These are phyloP conservation scores for Oryzias sinensis DNA, from an alignment of 2,797 vertebrate species.

Conservation along the genomic window DNA sequence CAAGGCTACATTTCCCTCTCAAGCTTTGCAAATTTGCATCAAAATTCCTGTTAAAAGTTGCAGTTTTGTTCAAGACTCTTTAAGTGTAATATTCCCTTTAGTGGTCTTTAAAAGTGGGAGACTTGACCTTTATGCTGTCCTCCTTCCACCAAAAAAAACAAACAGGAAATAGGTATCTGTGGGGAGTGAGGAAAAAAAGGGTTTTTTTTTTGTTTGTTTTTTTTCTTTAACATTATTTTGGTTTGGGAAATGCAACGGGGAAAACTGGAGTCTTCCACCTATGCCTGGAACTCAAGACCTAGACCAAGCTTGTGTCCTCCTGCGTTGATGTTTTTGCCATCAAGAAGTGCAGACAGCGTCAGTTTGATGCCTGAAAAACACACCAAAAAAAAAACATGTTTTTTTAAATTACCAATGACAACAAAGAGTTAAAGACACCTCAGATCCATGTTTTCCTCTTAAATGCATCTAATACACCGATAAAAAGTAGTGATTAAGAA, in stretches of 20 bases:
- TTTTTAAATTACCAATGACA: no score
- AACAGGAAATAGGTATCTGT: slow-evolving; percentile 73
- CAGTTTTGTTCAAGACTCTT: slow-evolving; percentile 51
- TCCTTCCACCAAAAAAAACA: slow-evolving; percentile 82
- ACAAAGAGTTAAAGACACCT: no score
- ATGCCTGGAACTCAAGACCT: slow-evolving; percentile 96
- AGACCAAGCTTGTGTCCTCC: slow-evolving; percentile 96
- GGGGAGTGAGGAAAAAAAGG: slow-evolving; percentile 78
- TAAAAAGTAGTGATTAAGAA: no score
- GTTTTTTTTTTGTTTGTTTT: slow-evolving; percentile 59
- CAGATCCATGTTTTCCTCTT: no score
- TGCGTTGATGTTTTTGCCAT: slow-evolving; percentile 95
- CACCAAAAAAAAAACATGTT: not conserved
- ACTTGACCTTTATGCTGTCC: slow-evolving; percentile 73
- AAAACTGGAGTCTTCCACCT: slow-evolving; percentile 67
- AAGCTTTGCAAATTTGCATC: slow-evolving; percentile 43
- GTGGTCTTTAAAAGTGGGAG: slow-evolving; percentile 74
- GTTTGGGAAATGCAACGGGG: slow-evolving; percentile 56
- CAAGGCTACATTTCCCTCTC: slow-evolving; percentile 36
- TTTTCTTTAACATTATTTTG: slow-evolving; percentile 19
- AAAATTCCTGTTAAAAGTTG: slow-evolving; percentile 21
- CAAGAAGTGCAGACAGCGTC: slow-evolving; percentile 92
- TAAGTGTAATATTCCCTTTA: slow-evolving; percentile 68
- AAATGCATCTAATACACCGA: no score
- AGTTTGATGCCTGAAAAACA: slow-evolving; percentile 87